phyloP scores from a whole-genome alignment of 2,888 invertebrate genomes.

The Athrips mouffetella region DNA sequence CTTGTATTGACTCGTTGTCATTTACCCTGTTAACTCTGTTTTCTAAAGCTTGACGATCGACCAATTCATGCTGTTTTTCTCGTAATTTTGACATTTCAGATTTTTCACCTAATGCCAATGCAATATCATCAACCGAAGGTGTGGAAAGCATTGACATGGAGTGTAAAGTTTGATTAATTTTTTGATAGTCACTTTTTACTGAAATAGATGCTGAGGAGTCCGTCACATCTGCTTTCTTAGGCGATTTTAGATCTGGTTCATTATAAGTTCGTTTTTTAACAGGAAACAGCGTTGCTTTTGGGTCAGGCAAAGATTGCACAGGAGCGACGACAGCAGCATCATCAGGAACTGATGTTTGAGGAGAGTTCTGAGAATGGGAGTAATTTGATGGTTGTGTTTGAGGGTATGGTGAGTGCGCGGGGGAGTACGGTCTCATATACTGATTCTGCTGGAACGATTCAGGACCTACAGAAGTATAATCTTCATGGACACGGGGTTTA shows the following conservation, averaged over 20 bases:
- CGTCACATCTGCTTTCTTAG: slow-evolving; percentile 48
- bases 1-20: slow-evolving; percentile 38
- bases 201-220: slow-evolving; percentile 32
- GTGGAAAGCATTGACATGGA: slow-evolving; percentile 36
- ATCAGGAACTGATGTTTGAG: slow-evolving; percentile 25
- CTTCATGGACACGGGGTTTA: slow-evolving; percentile 75
- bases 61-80: slow-evolving; percentile 47
- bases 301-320: slow-evolving; percentile 43
- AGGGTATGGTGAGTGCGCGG: slow-evolving; percentile 58
- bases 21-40: slow-evolving; percentile 38
- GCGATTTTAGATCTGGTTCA: slow-evolving; percentile 60
- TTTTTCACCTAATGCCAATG: slow-evolving; percentile 62
- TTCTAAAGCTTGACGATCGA: slow-evolving; percentile 35
- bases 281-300: slow-evolving; percentile 74
- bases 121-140: slow-evolving; percentile 62
- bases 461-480: slow-evolving; percentile 75
- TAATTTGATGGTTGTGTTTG: slow-evolving; percentile 52
- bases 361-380: slow-evolving; percentile 49
- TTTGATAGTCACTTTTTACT: slow-evolving; percentile 50
- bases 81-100: slow-evolving; percentile 58
- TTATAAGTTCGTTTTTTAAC: slow-evolving; percentile 82
- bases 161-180: slow-evolving; percentile 41
- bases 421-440: slow-evolving; percentile 61
- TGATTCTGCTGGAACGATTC: slow-evolving; percentile 75
- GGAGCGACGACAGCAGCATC: slow-evolving; percentile 35